Evolutionary conservation across 2,797 vertebrate species (phyloP), one percentile per base, ranked within the genome.

Genomic region (Acipenser transmontanus): DNA sequence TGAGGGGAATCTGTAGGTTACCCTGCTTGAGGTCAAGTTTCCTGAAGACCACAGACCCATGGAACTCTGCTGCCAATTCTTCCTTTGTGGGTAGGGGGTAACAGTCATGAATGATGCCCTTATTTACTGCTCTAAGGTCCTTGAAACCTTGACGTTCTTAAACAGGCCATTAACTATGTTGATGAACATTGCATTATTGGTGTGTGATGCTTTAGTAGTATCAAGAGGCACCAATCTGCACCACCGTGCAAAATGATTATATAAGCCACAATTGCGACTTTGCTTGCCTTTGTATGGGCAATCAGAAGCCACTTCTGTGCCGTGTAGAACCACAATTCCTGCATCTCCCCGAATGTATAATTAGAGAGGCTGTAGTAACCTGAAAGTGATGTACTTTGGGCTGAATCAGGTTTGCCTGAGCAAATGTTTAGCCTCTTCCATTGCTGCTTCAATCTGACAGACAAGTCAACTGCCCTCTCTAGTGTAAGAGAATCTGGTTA

Each of bases 191-290:
- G 9, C 6, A 47, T 7, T n/a, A 8, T 2, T 8, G 34, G 14
- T 6, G 64, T 59, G 49, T 13, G 50, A 49, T 14, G 6, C 20
- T 17, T 51, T 4, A 50, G 8, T 49, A 20, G 57, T 14, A 49
- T n/a, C 20, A 17, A 48, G 49, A 59, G 64, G 51, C 48, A 59
- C 48, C 51, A 13, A 65, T 5, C 49, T 13, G 48, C 68, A 61
- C 13, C 57, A 64, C 56, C 49, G n/a, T 10, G 13, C 65, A 17
- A 69, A 61, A 64, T 67, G 59, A 50, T 49, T 67, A 1, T 49
- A 6, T 49, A 56, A 67, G 6, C 61, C 20, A 11, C 56, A 69
- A 17, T 62, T 57, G 5, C 8, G 11, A 4, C 54, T 63, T 12
- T 34, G 9, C 49, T 47, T 17, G 10, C 56, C 49, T 7, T 20